These are phyloP conservation scores for Merops nubicus DNA, from an alignment of 2,113 vertebrate species.

Conservation along the genomic window DNA sequence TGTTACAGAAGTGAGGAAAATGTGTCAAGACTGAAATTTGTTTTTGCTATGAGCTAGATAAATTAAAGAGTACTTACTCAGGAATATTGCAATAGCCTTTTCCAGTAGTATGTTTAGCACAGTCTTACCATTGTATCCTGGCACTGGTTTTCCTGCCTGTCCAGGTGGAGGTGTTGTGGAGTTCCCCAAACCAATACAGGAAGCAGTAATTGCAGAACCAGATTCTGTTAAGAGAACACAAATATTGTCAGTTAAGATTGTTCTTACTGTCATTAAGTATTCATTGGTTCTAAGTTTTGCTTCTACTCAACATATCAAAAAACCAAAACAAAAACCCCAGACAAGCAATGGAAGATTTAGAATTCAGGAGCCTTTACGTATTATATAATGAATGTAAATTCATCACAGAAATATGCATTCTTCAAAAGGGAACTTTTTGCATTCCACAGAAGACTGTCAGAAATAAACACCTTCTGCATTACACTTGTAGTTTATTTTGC, in stretches of 20 bases:
- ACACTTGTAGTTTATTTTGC: neutral
- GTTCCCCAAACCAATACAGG: slow-evolving; percentile 89
- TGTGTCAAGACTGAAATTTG: neutral
- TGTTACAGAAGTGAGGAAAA: neutral
- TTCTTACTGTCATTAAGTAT: neutral
- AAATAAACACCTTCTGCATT: neutral
- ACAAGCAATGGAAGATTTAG: neutral
- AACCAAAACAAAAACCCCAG: neutral
- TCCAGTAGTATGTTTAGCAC: neutral
- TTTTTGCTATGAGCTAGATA: neutral
- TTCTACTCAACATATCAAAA: neutral
- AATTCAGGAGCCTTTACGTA: neutral
- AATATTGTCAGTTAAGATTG: neutral
- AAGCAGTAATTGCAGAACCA: slow-evolving; percentile 92
- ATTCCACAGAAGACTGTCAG: neutral
- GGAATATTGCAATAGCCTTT: neutral
- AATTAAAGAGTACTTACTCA: neutral
- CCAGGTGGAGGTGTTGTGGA: slow-evolving; percentile 88
- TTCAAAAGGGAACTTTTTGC: neutral
- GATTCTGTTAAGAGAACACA: slow-evolving; percentile 80
- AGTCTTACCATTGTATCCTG: slow-evolving; percentile 91
- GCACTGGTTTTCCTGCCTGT: slow-evolving; percentile 91
- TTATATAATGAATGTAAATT: neutral
- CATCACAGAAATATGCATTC: neutral
- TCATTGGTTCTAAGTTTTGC: neutral